Base-by-base conservation (phyloP, 2,888 invertebrate genomes). In the Drosophila neutralis region DNA sequence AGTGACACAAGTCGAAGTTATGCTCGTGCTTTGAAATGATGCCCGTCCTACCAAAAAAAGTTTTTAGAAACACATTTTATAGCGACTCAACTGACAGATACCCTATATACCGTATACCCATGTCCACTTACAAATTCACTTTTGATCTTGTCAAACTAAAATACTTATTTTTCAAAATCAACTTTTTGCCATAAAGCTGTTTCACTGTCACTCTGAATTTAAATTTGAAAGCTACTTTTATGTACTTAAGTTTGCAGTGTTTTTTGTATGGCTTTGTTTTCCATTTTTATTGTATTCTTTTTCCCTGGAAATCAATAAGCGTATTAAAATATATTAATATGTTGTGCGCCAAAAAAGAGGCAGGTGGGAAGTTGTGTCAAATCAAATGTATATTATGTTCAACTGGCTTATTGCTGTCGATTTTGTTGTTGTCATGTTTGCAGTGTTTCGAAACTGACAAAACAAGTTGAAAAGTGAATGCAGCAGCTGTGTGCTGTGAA, bases 1-100 rank as follows among this genome's bases (percentile, higher is more conserved):
- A 52, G 48, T 53, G 68, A 78, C 87, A 75, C 67, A 73, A 80
- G 76, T 76, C 76, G 76, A 84, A 84, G 87, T 87, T 78, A 83
- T 83, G 87, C 51, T 72, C 58, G 45, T 69, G 78, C 77, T 49
- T 64, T 78, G 68, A 65, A 78, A 82, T 87, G 68, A 73, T 87
- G 66, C 72, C 56, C 35, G 48, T 51, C 51, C 67, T 10, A 48
- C 6, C 56, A n/a, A 48, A 35, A 38, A n/a, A 68, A 70, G 60
- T 38, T 60, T 45, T 35, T 29, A 57, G 40, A 51, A 56, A 38
- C 21, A 40, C n/a, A 33, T 33, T 21, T 38, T 5, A 40, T 13
- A 15, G 38, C 1, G 8, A 8, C n/a, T 8, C 36, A n/a, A 27
- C 40, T 45, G 24, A 8, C 18, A 56, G 13, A 38, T 56, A 29